Evolutionary conservation across 2,797 vertebrate species (phyloP).

Genomic region (Orientallactaga sibirica): DNA sequence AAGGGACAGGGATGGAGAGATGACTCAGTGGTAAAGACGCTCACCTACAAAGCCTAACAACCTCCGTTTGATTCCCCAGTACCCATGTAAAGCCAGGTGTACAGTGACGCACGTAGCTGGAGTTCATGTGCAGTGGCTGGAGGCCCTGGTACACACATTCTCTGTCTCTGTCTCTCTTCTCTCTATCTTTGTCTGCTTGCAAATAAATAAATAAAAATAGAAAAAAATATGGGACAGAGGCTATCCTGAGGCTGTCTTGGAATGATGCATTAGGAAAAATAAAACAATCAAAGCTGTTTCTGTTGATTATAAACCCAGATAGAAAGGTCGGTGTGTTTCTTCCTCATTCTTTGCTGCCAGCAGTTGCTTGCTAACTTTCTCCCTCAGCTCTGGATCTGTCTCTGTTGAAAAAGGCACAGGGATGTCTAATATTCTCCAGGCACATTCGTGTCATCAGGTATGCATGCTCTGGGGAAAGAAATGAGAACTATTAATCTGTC

Average conservation of each 20-base stretch:
- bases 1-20: too few relatives aligned
- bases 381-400: not conserved
- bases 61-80: too few relatives aligned
- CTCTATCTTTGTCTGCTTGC: too few relatives aligned
- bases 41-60: too few relatives aligned
- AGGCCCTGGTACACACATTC: too few relatives aligned
- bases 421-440: not conserved
- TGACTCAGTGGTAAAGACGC: too few relatives aligned
- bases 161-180: too few relatives aligned
- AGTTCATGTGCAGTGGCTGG: too few relatives aligned
- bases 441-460: not conserved
- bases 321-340: not conserved
- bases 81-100: too few relatives aligned
- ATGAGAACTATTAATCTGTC: not conserved
- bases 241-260: constrained; percentile 17
- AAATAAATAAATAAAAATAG: too few relatives aligned
- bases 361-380: constrained; percentile 13
- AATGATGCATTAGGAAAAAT: not conserved
- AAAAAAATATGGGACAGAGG: not conserved
- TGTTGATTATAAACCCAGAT: constrained; percentile 16
- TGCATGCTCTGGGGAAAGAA: not conserved
- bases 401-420: not conserved
- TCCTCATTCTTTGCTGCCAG: constrained; percentile 19
- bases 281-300: constrained; percentile 20
- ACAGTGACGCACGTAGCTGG: too few relatives aligned